A percentile compares a stretch with the other conserved stretches of the same genome.
These are phyloP conservation scores for Torymus texanus DNA, from an alignment of 2,888 invertebrate species.

Conservation along the genomic window DNA sequence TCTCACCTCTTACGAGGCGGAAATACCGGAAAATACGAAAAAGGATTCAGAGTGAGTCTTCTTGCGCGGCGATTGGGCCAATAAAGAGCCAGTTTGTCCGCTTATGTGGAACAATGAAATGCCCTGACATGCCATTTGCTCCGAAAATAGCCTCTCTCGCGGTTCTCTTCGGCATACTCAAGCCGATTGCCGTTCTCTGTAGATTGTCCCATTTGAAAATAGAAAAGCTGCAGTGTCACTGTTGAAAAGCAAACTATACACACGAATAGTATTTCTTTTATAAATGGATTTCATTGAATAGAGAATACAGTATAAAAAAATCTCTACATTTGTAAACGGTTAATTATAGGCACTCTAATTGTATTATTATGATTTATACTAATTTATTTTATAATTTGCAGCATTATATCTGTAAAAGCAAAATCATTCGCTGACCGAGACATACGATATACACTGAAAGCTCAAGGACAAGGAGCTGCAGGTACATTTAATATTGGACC, in stretches of 20 bases:
- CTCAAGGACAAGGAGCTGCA: constrained; percentile 92
- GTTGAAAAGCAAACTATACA: too few species aligned
- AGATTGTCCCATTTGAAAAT: not conserved
- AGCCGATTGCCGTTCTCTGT: not conserved
- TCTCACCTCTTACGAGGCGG: constrained; percentile 94
- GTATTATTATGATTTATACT: constrained; percentile 1
- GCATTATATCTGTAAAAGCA: constrained; percentile 97
- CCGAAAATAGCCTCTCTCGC: not conserved
- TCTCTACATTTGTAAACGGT: too few species aligned
- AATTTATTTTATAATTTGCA: constrained; percentile 73
- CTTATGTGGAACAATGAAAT: not conserved
- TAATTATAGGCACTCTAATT: too few species aligned
- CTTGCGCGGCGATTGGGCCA: not conserved
- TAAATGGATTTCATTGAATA: too few species aligned
- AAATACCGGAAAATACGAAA: constrained; percentile 97
- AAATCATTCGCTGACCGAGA: constrained; percentile 98
- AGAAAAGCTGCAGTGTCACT: not conserved
- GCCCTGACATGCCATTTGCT: constrained; percentile 1
- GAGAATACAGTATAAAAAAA: too few species aligned
- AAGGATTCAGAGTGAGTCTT: constrained; percentile 95
- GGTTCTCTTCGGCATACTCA: not conserved
- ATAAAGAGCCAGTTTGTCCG: constrained; percentile 9
- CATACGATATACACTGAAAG: constrained; percentile 95
- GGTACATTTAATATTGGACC: constrained; percentile 97
- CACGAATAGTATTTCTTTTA: too few species aligned